Conservation (phyloP, 92 coral and sea anemone species). For the Epizoanthus stellaris region DNA sequence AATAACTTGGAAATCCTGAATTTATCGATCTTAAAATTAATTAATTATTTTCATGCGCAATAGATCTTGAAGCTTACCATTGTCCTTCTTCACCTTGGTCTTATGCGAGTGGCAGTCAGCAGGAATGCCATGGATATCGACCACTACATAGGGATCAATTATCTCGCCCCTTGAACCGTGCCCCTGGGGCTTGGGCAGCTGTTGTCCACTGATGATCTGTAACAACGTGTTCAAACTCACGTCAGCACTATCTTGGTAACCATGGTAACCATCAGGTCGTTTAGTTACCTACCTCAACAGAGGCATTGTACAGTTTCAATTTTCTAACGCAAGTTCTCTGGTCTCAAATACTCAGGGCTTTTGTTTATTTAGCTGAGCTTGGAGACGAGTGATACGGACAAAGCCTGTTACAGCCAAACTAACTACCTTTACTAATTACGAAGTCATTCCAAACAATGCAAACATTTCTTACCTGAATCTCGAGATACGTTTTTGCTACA, state of each 20-base stretch:
- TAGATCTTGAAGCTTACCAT: conserved; percentile 63
- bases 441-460: background rate
- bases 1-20: background rate
- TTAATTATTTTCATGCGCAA: background rate
- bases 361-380: background rate
- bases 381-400: background rate
- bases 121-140: conserved; percentile 83
- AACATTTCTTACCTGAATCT: conserved; percentile 20
- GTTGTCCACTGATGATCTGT: conserved; percentile 90
- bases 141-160: conserved; percentile 90
- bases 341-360: background rate
- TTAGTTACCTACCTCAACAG: no score
- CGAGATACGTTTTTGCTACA: conserved; percentile 57
- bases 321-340: no score
- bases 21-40: no score
- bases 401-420: background rate
- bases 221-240: background rate
- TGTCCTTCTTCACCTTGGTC: conserved; percentile 88
- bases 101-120: conserved; percentile 74
- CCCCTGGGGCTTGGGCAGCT: conserved; percentile 91
- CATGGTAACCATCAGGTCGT: no score
- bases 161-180: conserved; percentile 77
- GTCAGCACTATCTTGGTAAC: no score
- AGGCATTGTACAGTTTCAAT: no score
- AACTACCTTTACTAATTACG: no score